Percentiles rank a stretch among this genome's conserved stretches.
Conservation (phyloP, 2,888 invertebrate species). For the Xestobium rufovillosum region DNA sequence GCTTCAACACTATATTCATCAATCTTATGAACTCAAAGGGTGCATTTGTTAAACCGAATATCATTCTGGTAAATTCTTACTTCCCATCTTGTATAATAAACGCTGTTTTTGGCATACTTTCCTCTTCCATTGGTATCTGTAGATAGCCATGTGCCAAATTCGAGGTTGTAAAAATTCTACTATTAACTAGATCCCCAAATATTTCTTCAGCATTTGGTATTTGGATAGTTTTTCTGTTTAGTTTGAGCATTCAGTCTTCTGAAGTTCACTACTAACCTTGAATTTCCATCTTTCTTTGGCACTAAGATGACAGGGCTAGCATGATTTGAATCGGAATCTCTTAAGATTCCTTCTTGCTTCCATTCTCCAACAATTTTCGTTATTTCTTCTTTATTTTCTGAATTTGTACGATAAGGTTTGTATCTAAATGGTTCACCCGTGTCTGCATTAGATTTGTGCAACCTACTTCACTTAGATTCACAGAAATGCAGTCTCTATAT, state of each 20-base stretch:
- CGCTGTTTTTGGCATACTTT: no score
- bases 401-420: slow-evolving; percentile 15
- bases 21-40: not conserved
- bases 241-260: slow-evolving; percentile 19
- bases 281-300: slow-evolving; percentile 15
- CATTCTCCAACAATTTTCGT: slow-evolving; percentile 16
- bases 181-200: no score
- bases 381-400: slow-evolving; percentile 13
- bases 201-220: no score
- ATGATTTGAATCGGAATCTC: slow-evolving; percentile 18
- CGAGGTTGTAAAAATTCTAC: no score
- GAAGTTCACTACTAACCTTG: slow-evolving; percentile 21
- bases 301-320: slow-evolving; percentile 19
- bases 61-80: not conserved
- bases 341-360: slow-evolving; percentile 14
- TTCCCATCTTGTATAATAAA: not conserved
- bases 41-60: not conserved
- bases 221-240: slow-evolving; percentile 14
- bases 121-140: no score
- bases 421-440: slow-evolving; percentile 11
- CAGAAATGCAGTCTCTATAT: slow-evolving; percentile 15
- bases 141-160: no score
- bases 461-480: slow-evolving; percentile 14
- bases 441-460: slow-evolving; percentile 15
- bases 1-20: not conserved